phyloP scores from a whole-genome alignment of 2,888 invertebrate genomes.

The Rhamnusium bicolor region DNA sequence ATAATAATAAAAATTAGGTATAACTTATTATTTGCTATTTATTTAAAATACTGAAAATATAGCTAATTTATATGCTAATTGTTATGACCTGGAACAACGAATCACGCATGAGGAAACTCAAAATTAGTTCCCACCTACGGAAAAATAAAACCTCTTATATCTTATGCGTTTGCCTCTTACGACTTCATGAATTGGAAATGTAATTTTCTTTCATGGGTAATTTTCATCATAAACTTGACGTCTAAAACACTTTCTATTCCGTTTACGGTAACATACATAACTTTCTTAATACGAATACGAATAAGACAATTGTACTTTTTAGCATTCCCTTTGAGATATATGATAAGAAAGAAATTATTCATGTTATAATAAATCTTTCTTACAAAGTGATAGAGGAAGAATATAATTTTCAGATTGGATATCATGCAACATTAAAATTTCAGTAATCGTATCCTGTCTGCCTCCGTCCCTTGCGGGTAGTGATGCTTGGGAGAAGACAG shows the following conservation, averaged over 20 bases:
- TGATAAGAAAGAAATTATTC: not conserved
- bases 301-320: not conserved
- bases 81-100: not conserved
- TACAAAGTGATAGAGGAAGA: not conserved
- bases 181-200: constrained; percentile 70
- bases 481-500: not conserved
- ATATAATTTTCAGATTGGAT: not conserved
- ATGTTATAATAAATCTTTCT: not conserved
- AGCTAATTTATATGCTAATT: not conserved
- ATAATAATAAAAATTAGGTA: no score
- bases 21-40: no score
- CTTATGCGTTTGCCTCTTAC: constrained; percentile 39
- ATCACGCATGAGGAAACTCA: not conserved
- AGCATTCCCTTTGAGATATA: constrained; percentile 2
- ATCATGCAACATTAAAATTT: not conserved
- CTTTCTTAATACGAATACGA: constrained; percentile 11
- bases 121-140: constrained; percentile 1
- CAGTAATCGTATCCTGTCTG: not conserved
- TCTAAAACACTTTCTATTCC: constrained; percentile 11
- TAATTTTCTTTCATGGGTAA: constrained; percentile 66
- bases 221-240: constrained; percentile 61
- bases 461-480: not conserved
- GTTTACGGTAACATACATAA: constrained; percentile 7
- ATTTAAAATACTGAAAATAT: not conserved
- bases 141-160: not conserved